A percentile compares a stretch with the other conserved stretches of the same genome.
Evolutionary conservation across 2,797 vertebrate species (phyloP).

Genomic region (Poecilia wingei): DNA sequence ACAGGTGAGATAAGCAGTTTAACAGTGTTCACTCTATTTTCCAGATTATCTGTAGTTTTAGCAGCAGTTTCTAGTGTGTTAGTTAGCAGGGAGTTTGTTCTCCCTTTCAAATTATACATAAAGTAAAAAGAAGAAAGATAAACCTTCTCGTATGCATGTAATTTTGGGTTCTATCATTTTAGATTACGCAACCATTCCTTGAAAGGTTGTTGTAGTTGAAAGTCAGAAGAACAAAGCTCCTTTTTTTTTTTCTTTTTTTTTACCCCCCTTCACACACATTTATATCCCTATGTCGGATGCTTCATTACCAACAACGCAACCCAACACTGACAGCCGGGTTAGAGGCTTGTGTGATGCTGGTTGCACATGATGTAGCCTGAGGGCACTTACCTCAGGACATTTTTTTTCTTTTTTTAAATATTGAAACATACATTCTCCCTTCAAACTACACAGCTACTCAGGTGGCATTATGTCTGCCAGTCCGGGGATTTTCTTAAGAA

Average conservation of each 20-base stretch:
- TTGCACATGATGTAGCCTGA: not conserved
- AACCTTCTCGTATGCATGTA: not conserved
- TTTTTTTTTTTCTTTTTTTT: too few relatives aligned
- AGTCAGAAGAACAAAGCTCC: not conserved
- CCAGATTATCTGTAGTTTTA: too few relatives aligned
- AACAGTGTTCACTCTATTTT: too few relatives aligned
- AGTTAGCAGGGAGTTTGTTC: not conserved
- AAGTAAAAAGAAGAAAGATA: not conserved
- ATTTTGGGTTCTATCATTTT: not conserved
- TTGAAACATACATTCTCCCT: not conserved
- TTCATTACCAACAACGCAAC: constrained; percentile 1
- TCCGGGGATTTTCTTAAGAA: not conserved
- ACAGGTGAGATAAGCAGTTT: too few relatives aligned
- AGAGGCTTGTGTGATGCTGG: not conserved
- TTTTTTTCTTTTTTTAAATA: constrained; percentile 16
- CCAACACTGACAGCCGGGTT: not conserved
- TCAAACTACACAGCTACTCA: not conserved
- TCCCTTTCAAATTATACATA: not conserved
- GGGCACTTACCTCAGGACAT: constrained; percentile 7
- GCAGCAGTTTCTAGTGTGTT: too few relatives aligned
- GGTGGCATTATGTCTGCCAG: not conserved
- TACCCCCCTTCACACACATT: not conserved
- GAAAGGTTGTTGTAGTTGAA: not conserved
- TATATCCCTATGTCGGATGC: constrained; percentile 1
- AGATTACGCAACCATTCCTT: not conserved